Evolutionary conservation across 2,888 invertebrate genomes (phyloP).

Genomic region (Calameuta pallipes): DNA sequence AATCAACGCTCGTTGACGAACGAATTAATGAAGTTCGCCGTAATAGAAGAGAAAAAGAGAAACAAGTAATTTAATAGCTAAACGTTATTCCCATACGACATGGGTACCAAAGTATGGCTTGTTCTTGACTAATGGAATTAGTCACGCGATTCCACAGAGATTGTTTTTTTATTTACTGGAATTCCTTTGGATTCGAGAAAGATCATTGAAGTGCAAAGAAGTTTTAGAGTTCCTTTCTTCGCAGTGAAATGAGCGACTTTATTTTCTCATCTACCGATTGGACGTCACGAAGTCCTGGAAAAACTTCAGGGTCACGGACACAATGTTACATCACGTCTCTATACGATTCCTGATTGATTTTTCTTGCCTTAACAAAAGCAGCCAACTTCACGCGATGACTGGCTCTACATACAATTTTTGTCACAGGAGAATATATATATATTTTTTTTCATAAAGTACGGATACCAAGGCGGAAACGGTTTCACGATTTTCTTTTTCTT

Average conservation of each 20-base stretch:
- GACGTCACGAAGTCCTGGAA: not conserved
- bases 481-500: not conserved
- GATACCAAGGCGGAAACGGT: not conserved
- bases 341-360: not conserved
- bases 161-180: not conserved
- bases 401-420: not conserved
- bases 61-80: not conserved
- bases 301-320: not conserved
- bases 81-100: not conserved
- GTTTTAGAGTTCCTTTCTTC: not conserved
- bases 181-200: not conserved
- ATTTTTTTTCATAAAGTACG: not conserved
- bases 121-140: not conserved
- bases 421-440: not conserved
- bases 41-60: not conserved
- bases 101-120: not conserved
- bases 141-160: not conserved
- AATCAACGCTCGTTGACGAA: not conserved
- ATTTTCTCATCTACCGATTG: not conserved
- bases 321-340: not conserved
- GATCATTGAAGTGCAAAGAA: not conserved
- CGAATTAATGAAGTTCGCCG: not conserved
- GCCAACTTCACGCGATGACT: not conserved
- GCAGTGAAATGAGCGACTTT: not conserved
- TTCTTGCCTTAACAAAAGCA: not conserved